A percentile compares a stretch with the other conserved stretches of the same genome.
These are phyloP conservation scores for Galaxea fascicularis DNA, from an alignment of 92 coral and sea anemone genomes.

Conservation along the genomic window DNA sequence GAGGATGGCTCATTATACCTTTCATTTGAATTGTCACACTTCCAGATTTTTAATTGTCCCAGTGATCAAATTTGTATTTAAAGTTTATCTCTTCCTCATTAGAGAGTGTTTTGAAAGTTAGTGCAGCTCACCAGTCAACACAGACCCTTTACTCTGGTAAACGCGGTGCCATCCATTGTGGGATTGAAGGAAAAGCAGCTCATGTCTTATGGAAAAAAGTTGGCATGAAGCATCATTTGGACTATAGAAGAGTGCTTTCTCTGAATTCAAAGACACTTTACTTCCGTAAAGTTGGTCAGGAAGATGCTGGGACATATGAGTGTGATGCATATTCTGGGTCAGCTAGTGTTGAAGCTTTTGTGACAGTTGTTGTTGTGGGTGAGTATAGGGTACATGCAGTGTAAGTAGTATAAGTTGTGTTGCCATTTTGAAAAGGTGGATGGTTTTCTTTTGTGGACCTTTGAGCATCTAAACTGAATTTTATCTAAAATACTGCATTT, in stretches of 20 bases:
- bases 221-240: slow-evolving; percentile 36
- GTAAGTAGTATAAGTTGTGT: not conserved
- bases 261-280: slow-evolving; percentile 60
- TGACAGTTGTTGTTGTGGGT: slow-evolving; percentile 75
- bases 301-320: slow-evolving; percentile 77
- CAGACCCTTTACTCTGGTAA: slow-evolving; percentile 68
- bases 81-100: not conserved
- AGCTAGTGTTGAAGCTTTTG: slow-evolving; percentile 50
- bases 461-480: too few species aligned
- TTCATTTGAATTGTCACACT: too few species aligned
- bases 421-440: not conserved
- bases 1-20: too few species aligned
- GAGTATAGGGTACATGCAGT: slow-evolving; percentile 12
- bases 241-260: slow-evolving; percentile 38
- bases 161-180: slow-evolving; percentile 68
- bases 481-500: too few species aligned
- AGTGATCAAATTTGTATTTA: too few species aligned
- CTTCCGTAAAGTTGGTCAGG: slow-evolving; percentile 49
- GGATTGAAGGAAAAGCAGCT: slow-evolving; percentile 73
- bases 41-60: too few species aligned
- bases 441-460: too few species aligned
- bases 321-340: slow-evolving; percentile 77
- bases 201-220: slow-evolving; percentile 80
- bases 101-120: slow-evolving; percentile 37
- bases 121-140: slow-evolving; percentile 58